Evolutionary conservation across 2,888 invertebrate genomes (phyloP), one percentile per base, ranked within the genome.

Genomic region (Holacanthella duospinosa): DNA sequence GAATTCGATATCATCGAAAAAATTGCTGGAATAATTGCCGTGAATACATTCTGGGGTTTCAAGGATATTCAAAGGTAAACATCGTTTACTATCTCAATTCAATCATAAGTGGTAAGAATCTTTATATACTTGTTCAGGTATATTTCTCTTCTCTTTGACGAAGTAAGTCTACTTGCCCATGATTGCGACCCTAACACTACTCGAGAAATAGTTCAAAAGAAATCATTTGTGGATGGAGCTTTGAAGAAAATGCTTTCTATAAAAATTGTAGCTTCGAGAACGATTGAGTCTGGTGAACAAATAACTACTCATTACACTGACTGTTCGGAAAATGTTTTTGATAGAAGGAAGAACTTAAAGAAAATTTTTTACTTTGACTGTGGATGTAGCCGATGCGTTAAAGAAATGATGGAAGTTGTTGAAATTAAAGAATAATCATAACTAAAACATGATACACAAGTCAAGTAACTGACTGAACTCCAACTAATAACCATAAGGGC

Each of bases 121-220:
- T 36, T 36, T 36, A 9, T 9, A n/a, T n/a, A n/a, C n/a, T n/a
- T n/a, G 16, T 36, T 36, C 21, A 48, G 48, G 21, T 48, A 48
- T 21, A 4, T 21, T 4, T 48, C 48, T 21, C 19, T 48, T 4
- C 48, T 48, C 4, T 48, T 48, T 48, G 48, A 48, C 21, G n/a
- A 48, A 21, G 48, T 48, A 27, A 55, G 6, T 12, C 21, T 55
- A 12, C 27, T 55, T 21, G 4, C 6, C 6, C 55, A 55, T 27
- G 55, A 55, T 27, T 55, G 55, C 27, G 55, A 55, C 25, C 55
- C 55, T 9, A 55, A 55, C 25, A 27, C 29, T 12, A 28, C 29
- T 3, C 6, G 29, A 29, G 27, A 55, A 3, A 55, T 55, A 6
- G 6, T 55, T 6, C 9, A 55, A 16, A 55, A 55, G 27, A 16